Percentiles rank a stretch among this genome's conserved stretches.
Evolutionary conservation across 2,888 invertebrate genomes (phyloP).

Genomic region (Lithophane leautieri): DNA sequence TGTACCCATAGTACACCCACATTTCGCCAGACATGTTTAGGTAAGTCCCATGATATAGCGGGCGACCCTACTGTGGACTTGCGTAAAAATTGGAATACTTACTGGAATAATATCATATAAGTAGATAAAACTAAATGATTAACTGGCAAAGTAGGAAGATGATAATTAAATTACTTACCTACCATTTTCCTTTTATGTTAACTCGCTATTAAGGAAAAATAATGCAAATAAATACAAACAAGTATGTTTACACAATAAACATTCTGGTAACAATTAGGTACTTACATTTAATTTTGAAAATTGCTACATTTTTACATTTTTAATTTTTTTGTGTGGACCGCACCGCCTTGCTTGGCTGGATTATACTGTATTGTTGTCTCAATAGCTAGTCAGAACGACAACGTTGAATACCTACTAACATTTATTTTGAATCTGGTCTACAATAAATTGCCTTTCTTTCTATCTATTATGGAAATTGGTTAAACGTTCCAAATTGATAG

Average conservation of each 20-base stretch:
- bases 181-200: background rate
- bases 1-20: background rate
- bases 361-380: background rate
- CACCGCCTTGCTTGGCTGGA: background rate
- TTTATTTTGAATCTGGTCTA: background rate
- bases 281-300: background rate
- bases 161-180: background rate
- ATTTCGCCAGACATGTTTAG: no score
- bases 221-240: background rate
- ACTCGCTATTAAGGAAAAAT: background rate
- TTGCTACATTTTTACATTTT: no score
- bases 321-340: no score
- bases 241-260: background rate
- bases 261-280: constrained; percentile 1
- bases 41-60: background rate
- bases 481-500: constrained; percentile 39
- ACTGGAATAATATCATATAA: background rate
- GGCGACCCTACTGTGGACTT: background rate
- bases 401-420: background rate
- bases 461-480: constrained; percentile 20
- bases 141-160: background rate
- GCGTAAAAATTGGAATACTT: background rate
- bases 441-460: constrained; percentile 15
- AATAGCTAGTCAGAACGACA: background rate
- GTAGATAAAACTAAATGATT: constrained; percentile 4